A percentile compares a stretch with the other conserved stretches of the same genome.
Evolutionary conservation across 2,113 vertebrate species (phyloP).

Genomic region (Sus scrofa): T2T-Sscrofa CM000814.6:37458501-37459000

Average conservation of each 20-base stretch:
- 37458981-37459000: background rate
- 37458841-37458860: background rate
- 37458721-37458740: background rate
- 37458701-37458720: background rate
- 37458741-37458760: background rate
- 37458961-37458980: background rate
- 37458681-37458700: background rate
- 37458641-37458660: background rate
- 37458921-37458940: background rate
- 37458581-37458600: background rate
- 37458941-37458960: background rate
- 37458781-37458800: background rate
- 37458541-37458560: background rate
- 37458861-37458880: background rate
- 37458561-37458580: background rate
- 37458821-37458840: background rate
- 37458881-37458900: background rate
- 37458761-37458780: background rate
- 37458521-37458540: fast-evolving
- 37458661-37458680: background rate
- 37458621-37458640: fast-evolving
- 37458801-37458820: background rate
- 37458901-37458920: background rate
- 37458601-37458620: background rate
- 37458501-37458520: fast-evolving